phyloP scores from a whole-genome alignment of 1,140 invertebrate species.

The Drosophila repletoides region DNA sequence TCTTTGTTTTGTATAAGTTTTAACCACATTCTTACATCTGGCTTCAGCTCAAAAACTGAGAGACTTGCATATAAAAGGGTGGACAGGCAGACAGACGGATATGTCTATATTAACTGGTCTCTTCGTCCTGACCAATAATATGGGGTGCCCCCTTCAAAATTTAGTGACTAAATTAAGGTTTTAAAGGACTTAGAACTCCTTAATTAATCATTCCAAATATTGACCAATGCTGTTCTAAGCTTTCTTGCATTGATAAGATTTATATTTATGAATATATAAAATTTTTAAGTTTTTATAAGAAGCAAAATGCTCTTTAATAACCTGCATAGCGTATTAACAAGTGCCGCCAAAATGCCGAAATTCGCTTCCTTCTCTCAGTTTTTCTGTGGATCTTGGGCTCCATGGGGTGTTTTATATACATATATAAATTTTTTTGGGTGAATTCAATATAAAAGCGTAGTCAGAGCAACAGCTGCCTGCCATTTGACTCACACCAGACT shows the following conservation, averaged over 20 bases:
- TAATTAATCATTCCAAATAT: neutral
- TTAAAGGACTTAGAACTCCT: no score
- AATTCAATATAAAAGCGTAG: conserved; percentile 30
- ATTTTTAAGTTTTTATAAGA: neutral
- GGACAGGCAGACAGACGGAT: no score
- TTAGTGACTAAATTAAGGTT: no score
- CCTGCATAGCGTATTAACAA: conserved; percentile 30
- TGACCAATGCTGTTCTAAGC: neutral
- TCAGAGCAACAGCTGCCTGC: conserved; percentile 61
- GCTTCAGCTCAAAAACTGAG: no score
- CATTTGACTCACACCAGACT: conserved; percentile 34
- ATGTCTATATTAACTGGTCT: no score
- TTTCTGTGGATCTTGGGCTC: conserved; percentile 23
- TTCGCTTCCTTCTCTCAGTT: conserved; percentile 28
- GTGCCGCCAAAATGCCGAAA: conserved; percentile 61
- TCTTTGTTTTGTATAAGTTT: conserved; percentile 1
- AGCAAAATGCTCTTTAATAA: conserved; percentile 20
- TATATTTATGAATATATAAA: no score
- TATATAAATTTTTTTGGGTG: conserved; percentile 17
- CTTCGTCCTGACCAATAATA: no score
- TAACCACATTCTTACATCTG: no score
- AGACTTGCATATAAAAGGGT: no score
- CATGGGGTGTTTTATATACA: conserved; percentile 54
- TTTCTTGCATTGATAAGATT: neutral
- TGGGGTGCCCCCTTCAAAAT: no score